phyloP scores from a whole-genome alignment of 2,797 vertebrate genomes.

The Loris lydekkerianus region DNA sequence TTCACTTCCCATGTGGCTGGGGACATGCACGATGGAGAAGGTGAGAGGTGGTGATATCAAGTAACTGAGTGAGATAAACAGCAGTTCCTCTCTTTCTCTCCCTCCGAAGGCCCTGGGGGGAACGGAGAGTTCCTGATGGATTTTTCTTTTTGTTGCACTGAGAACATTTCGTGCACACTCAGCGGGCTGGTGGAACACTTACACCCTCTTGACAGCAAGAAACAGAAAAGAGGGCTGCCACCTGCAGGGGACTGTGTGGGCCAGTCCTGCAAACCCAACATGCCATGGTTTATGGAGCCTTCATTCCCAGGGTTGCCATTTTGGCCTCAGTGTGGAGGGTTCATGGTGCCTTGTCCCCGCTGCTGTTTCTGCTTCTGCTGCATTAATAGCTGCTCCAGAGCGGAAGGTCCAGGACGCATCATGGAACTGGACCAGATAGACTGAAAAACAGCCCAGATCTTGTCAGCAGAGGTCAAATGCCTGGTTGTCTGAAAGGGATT shows the following conservation, averaged over 20 bases:
- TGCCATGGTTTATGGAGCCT: slow-evolving; percentile 92
- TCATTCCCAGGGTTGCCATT: slow-evolving; percentile 88
- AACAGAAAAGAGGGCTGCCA: slow-evolving; percentile 93
- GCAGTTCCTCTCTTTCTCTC: slow-evolving; percentile 91
- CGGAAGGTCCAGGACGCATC: slow-evolving; percentile 99
- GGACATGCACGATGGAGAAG: slow-evolving; percentile 90
- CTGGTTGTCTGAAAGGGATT: background rate
- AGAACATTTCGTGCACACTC: slow-evolving; percentile 91
- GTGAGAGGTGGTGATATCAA: slow-evolving; percentile 88
- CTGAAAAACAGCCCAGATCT: slow-evolving; percentile 87
- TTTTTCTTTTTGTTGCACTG: slow-evolving; percentile 89
- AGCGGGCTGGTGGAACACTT: slow-evolving; percentile 91
- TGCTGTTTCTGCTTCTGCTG: slow-evolving; percentile 99
- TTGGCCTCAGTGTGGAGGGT: slow-evolving; percentile 96
- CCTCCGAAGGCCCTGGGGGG: slow-evolving; percentile 86
- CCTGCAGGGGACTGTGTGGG: slow-evolving; percentile 91
- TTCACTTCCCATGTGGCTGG: slow-evolving; percentile 89
- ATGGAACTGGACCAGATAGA: slow-evolving; percentile 99
- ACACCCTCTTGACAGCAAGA: slow-evolving; percentile 92
- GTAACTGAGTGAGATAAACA: slow-evolving; percentile 89
- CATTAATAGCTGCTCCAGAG: slow-evolving; percentile 99
- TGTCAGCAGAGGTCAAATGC: slow-evolving; percentile 60
- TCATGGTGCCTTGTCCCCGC: slow-evolving; percentile 96
- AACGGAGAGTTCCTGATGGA: slow-evolving; percentile 89
- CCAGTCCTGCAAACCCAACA: slow-evolving; percentile 93